phyloP scores from a whole-genome alignment of 1,140 invertebrate species.

The Globodera ellingtonae region DNA sequence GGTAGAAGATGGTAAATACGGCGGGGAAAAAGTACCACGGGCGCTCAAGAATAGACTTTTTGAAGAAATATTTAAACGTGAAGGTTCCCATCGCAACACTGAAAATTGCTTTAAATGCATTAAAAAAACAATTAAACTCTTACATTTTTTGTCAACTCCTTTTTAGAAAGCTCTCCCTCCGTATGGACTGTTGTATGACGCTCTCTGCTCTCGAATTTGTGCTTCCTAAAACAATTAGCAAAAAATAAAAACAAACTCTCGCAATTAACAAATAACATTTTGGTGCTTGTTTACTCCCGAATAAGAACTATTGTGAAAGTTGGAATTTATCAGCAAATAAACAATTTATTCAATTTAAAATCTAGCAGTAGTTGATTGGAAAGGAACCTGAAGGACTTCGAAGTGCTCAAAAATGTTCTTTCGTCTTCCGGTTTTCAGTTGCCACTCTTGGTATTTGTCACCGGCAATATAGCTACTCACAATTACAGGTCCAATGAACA shows the following conservation, averaged over 20 bases:
- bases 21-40: conserved; percentile 18
- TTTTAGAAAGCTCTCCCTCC: background rate
- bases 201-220: background rate
- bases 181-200: background rate
- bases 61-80: conserved; percentile 22
- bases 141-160: background rate
- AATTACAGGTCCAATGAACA: background rate
- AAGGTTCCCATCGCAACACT: conserved; percentile 20
- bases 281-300: background rate
- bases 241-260: background rate
- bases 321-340: background rate
- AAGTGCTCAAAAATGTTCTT: background rate
- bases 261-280: background rate
- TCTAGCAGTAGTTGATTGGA: background rate
- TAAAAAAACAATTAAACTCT: background rate
- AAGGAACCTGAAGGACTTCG: background rate
- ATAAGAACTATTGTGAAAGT: too few relatives aligned
- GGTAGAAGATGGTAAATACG: background rate
- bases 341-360: background rate
- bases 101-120: background rate
- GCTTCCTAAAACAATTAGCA: background rate
- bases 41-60: conserved; percentile 22
- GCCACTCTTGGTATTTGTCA: conserved; percentile 6
- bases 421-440: conserved; percentile 10
- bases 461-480: background rate